Evolutionary conservation across 2,113 vertebrate genomes (phyloP).

Genomic region (Nibea albiflora): DNA sequence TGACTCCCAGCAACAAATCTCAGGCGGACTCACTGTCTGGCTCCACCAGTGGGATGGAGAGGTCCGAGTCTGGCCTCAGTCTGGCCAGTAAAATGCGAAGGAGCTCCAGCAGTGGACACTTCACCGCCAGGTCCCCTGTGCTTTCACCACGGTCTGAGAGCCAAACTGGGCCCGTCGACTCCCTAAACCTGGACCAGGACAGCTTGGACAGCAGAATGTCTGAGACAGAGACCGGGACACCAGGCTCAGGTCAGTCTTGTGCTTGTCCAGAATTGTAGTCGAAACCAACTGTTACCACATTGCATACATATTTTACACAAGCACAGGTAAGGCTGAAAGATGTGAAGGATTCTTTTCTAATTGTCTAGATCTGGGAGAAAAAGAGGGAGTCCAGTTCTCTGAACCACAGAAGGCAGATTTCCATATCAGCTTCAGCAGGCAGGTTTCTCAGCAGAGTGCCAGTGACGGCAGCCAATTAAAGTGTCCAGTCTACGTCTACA

Average conservation of each 20-base stretch:
- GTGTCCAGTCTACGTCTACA: slow-evolving; percentile 95
- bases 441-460: slow-evolving; percentile 86
- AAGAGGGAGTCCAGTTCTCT: slow-evolving; percentile 84
- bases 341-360: background rate
- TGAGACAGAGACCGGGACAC: slow-evolving; percentile 32
- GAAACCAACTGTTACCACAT: background rate
- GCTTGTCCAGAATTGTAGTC: background rate
- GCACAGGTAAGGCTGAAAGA: too few species aligned
- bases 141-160: slow-evolving; percentile 48
- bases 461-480: slow-evolving; percentile 82
- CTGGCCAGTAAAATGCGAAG: slow-evolving; percentile 28
- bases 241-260: slow-evolving; percentile 53
- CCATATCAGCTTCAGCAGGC: slow-evolving; percentile 84
- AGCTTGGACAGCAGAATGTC: slow-evolving; percentile 46
- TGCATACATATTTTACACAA: too few species aligned
- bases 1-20: slow-evolving; percentile 72
- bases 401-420: slow-evolving; percentile 82
- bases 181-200: slow-evolving; percentile 41
- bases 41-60: slow-evolving; percentile 65
- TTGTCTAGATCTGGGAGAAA: slow-evolving; percentile 75
- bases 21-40: slow-evolving; percentile 69
- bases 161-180: slow-evolving; percentile 9
- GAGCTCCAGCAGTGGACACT: slow-evolving; percentile 62
- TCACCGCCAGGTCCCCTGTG: slow-evolving; percentile 66
- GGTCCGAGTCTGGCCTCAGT: slow-evolving; percentile 55